Evolutionary conservation across 2,888 invertebrate species (phyloP), one percentile per base, ranked within the genome.

Genomic region (Arrhopalites spinosus): DNA sequence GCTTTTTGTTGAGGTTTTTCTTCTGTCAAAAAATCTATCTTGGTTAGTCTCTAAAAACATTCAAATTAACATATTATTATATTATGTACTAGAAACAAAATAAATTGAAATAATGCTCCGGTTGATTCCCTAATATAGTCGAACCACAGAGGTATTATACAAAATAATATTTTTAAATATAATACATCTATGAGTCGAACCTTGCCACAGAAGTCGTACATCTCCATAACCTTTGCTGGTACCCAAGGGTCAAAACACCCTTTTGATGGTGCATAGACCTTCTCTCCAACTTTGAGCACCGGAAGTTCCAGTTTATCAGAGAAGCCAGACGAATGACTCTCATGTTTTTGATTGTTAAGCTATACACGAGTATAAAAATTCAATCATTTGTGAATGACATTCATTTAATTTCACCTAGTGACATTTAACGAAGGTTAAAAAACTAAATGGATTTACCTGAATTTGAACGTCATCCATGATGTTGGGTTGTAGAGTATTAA

Each of bases 251-350:
- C 29, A 43, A 50, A 27, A 8, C 23, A 5, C 3, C 70, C 30
- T 5, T 17, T 27, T 27, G 53, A 53, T 17, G 27, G 27, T 27
- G 53, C 70, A 36, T 56, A 70, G 13, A 70, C 70, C 27, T 29
- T 56, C 8, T 53, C 53, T n/a, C 50, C 50, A 50, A 15, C 50
- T 36, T 36, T 36, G 36, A 36, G 3, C 11, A 7, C 5, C 11
- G 11, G 5, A 36, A 36, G 36, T 11, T 36, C 36, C 36, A 36
- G 36, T 36, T 36, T 36, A 36, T 36, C n/a, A n/a, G n/a, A n/a
- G n/a, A n/a, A n/a, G n/a, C n/a, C n/a, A n/a, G n/a, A n/a, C n/a
- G n/a, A n/a, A n/a, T n/a, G n/a, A n/a, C n/a, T n/a, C n/a, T n/a
- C n/a, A n/a, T n/a, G n/a, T n/a, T n/a, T n/a, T n/a, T n/a, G n/a